These are phyloP conservation scores for Ochropacha duplaris DNA, from an alignment of 2,888 invertebrate species.

Conservation along the genomic window DNA sequence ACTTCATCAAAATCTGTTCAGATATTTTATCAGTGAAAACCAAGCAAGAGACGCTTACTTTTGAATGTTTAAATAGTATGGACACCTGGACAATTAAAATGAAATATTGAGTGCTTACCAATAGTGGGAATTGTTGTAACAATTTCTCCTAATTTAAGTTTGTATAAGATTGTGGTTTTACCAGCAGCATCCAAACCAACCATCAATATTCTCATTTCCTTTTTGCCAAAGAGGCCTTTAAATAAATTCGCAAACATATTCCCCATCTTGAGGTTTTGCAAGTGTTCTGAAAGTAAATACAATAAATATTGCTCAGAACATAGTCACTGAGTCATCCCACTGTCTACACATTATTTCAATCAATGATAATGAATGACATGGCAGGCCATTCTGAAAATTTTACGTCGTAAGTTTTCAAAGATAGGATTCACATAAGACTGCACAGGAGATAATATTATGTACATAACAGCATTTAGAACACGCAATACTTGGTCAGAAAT, in stretches of 20 bases:
- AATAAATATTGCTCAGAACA: slow-evolving; percentile 45
- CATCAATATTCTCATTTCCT: slow-evolving; percentile 99
- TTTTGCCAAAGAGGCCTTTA: slow-evolving; percentile 99
- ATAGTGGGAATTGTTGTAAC: slow-evolving; percentile 99
- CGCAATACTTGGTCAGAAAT: neutral
- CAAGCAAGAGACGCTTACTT: too few relatives aligned
- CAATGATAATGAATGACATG: slow-evolving; percentile 83
- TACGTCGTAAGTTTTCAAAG: slow-evolving; percentile 33
- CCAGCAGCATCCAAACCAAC: slow-evolving; percentile 99
- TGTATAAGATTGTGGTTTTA: slow-evolving; percentile 99
- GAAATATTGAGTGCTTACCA: slow-evolving; percentile 85
- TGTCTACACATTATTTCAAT: slow-evolving; percentile 71
- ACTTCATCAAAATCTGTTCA: too few relatives aligned
- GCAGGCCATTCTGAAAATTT: slow-evolving; percentile 62
- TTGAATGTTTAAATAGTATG: too few relatives aligned
- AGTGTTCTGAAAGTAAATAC: slow-evolving; percentile 74
- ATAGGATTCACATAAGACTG: slow-evolving; percentile 14
- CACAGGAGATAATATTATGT: neutral
- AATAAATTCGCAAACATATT: slow-evolving; percentile 98
- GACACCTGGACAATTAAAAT: too few relatives aligned
- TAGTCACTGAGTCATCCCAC: slow-evolving; percentile 73
- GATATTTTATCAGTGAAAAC: too few relatives aligned
- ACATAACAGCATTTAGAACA: slow-evolving; percentile 2
- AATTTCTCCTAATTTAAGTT: slow-evolving; percentile 99
- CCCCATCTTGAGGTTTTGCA: slow-evolving; percentile 92